phyloP scores from a whole-genome alignment of 2,113 vertebrate genomes.

The Zonotrichia leucophrys region DNA sequence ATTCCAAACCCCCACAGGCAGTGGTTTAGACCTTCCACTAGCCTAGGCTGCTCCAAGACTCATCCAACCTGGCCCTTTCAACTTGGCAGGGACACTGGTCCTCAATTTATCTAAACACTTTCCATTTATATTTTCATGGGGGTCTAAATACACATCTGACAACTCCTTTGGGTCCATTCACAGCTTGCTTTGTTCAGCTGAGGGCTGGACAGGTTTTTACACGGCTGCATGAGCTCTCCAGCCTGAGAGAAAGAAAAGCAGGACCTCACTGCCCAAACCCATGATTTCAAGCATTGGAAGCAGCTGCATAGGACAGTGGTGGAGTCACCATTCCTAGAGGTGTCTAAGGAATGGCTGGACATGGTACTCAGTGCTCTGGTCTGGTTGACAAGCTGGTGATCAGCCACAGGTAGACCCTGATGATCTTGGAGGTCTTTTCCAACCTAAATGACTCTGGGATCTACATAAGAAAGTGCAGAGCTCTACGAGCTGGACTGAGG shows the following conservation, averaged over 20 bases:
- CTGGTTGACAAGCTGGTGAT: background rate
- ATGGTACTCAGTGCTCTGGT: background rate
- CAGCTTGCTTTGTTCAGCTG: background rate
- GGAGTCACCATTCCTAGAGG: background rate
- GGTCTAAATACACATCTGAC: background rate
- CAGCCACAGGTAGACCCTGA: rapidly evolving
- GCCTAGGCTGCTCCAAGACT: background rate
- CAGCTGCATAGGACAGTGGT: background rate
- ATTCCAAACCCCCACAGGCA: background rate
- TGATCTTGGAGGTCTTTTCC: background rate
- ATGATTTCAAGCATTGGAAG: background rate
- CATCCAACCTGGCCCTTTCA: background rate
- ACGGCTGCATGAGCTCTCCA: rapidly evolving
- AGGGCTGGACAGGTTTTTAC: background rate
- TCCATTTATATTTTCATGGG: rapidly evolving
- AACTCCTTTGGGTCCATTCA: background rate
- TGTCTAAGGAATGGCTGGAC: background rate
- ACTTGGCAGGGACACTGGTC: background rate
- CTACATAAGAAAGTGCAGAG: background rate
- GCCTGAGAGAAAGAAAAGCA: background rate
- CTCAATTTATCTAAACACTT: background rate
- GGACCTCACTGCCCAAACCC: background rate
- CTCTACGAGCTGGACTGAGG: background rate
- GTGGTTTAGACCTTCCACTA: background rate
- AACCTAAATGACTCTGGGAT: background rate